Percentiles rank a stretch among this genome's conserved stretches.
Conservation (phyloP, 2,888 invertebrate species). For the Amiota communis region DNA sequence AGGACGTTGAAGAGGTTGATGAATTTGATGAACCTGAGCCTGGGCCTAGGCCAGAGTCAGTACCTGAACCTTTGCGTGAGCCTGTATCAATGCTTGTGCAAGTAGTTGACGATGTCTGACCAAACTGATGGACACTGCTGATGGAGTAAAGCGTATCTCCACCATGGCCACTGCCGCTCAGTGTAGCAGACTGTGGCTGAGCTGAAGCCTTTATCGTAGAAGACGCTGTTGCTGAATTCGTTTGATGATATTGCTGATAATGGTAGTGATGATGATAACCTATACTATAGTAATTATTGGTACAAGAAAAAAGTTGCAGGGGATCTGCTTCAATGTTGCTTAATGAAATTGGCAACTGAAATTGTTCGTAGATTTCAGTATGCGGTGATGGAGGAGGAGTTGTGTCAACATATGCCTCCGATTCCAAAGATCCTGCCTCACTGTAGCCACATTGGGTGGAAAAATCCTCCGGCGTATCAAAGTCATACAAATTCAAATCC, state of each 20-base stretch:
- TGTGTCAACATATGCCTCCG: constrained; percentile 71
- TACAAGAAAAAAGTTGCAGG: constrained; percentile 58
- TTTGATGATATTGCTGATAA: constrained; percentile 25
- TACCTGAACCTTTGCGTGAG: constrained; percentile 46
- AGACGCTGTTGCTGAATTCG: constrained; percentile 37
- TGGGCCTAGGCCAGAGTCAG: constrained; percentile 39
- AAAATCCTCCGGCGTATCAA: constrained; percentile 81
- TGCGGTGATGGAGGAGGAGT: constrained; percentile 56
- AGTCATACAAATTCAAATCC: constrained; percentile 87
- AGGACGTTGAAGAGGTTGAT: constrained; percentile 29
- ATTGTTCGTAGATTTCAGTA: constrained; percentile 36
- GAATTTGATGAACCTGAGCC: constrained; percentile 48
- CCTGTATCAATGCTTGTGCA: constrained; percentile 43
- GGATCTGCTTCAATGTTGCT: constrained; percentile 63
- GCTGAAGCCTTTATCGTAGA: constrained; percentile 32
- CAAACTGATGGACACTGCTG: constrained; percentile 69
- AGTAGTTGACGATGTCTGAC: constrained; percentile 55
- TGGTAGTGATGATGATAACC: constrained; percentile 4
- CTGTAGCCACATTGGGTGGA: constrained; percentile 80
- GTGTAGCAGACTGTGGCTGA: constrained; percentile 41
- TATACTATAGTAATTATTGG: constrained; percentile 46
- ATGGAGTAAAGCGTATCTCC: constrained; percentile 70
- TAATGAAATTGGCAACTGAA: constrained; percentile 35
- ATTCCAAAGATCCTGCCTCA: constrained; percentile 78
- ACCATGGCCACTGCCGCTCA: constrained; percentile 68